phyloP scores from a whole-genome alignment of 2,888 invertebrate genomes.

The Scaptomyza flava region DNA sequence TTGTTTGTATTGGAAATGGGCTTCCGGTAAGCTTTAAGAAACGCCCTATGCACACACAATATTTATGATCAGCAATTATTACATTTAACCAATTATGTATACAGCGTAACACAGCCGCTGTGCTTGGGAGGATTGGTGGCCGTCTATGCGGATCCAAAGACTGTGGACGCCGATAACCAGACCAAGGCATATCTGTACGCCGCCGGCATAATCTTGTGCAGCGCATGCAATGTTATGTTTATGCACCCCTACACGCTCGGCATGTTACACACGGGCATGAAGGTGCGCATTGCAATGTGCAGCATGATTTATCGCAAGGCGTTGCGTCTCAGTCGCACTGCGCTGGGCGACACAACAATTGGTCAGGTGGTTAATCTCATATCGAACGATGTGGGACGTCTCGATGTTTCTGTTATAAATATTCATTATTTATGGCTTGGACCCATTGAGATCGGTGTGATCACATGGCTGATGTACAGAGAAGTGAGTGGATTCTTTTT shows the following conservation, averaged over 20 bases:
- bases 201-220: constrained; percentile 89
- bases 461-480: constrained; percentile 91
- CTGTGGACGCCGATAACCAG: constrained; percentile 54
- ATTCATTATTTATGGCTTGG: constrained; percentile 97
- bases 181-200: constrained; percentile 91
- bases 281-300: constrained; percentile 88
- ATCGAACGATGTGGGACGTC: constrained; percentile 95
- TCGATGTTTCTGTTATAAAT: constrained; percentile 90
- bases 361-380: constrained; percentile 94
- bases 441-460: constrained; percentile 91
- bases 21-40: constrained; percentile 83
- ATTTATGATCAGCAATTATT: constrained; percentile 61
- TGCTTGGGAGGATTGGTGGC: constrained; percentile 88
- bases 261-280: constrained; percentile 82
- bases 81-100: background rate
- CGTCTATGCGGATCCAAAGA: constrained; percentile 85
- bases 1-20: constrained; percentile 87
- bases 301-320: constrained; percentile 89
- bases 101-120: constrained; percentile 88
- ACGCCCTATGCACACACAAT: constrained; percentile 32
- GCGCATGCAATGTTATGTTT: constrained; percentile 90
- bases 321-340: constrained; percentile 88
- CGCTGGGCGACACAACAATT: constrained; percentile 90
- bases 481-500: constrained; percentile 84
- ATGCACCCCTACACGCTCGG: constrained; percentile 96